Base-by-base conservation (phyloP, 2,113 vertebrate genomes). In the Lepus europaeus region DNA sequence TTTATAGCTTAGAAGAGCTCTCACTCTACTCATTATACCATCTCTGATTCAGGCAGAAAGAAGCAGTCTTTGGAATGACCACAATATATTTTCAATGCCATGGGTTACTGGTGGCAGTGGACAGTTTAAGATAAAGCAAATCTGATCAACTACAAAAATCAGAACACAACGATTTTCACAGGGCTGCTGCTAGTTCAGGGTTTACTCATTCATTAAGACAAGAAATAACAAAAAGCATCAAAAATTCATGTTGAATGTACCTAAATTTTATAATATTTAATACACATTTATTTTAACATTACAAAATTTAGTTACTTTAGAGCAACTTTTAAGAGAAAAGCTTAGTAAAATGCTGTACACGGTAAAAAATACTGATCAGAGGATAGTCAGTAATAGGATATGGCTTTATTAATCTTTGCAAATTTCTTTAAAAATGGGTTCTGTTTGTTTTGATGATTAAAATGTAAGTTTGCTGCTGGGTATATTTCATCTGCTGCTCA, bases 251-350 rank as follows among this genome's bases (percentile, higher is more conserved):
- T 9, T 76, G 31, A 33, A 10, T 6, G 74, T 39, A 10, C 0
- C 14, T 1, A n/a, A 22, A 88, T 87, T 94, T 94, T 87, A 36
- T n/a, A 69, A 69, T 39, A 83, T 31, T 39, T 72, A 45, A 74
- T 63, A 33, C 45, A 20, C 5, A 84, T 33, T 70, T 63, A 68
- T 80, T 64, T 85, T 78, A 20, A 94, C 68, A 72, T 45, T 0
- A 25, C n/a, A 76, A 81, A 68, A 45, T 83, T 83, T 49, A 66
- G 33, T 56, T 9, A 85, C 63, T 93, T 74, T 79, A 29, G 79
- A 78, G 64, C 19, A 64, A 14, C 2, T 76, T 72, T 77, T 51
- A 64, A 56, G 2, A 87, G n/a, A 87, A 83, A 68, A 33, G 0
- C n/a, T 84, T 63, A 61, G 29, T 74, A 9, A 77, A 93, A 59